These are phyloP conservation scores for Chaunax sp. DNA, from an alignment of 2,797 vertebrate genomes.

Conservation along the genomic window DNA sequence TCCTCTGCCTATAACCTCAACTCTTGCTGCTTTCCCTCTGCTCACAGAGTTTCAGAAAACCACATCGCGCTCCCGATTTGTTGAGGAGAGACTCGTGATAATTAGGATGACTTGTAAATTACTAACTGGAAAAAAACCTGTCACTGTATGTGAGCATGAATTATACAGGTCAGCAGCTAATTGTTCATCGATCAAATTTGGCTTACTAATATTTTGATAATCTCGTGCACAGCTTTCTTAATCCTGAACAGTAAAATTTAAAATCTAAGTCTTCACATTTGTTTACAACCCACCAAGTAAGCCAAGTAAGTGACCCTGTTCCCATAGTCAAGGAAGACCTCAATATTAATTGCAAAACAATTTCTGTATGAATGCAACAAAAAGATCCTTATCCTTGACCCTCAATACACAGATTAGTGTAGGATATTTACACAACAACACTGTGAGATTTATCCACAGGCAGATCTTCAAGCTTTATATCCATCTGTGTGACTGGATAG, in stretches of 20 bases:
- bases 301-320: no score
- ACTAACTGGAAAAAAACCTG: neutral
- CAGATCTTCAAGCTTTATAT: neutral
- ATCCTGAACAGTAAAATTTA: no score
- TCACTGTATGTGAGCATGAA: no score
- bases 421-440: neutral
- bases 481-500: neutral
- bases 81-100: neutral
- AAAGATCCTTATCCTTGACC: neutral
- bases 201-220: constrained; percentile 9
- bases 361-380: no score
- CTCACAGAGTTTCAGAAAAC: constrained; percentile 10
- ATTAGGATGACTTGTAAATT: neutral
- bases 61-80: neutral
- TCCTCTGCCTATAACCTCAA: constrained; percentile 33
- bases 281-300: no score
- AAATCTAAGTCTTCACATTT: no score
- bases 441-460: neutral
- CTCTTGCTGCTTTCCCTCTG: constrained; percentile 10
- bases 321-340: no score
- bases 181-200: constrained; percentile 23
- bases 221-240: constrained; percentile 5
- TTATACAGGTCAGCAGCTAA: constrained; percentile 21
- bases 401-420: neutral
- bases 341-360: neutral